Evolutionary conservation across 2,797 vertebrate species (phyloP), one percentile per base, ranked within the genome.

Genomic region (Huso huso): DNA sequence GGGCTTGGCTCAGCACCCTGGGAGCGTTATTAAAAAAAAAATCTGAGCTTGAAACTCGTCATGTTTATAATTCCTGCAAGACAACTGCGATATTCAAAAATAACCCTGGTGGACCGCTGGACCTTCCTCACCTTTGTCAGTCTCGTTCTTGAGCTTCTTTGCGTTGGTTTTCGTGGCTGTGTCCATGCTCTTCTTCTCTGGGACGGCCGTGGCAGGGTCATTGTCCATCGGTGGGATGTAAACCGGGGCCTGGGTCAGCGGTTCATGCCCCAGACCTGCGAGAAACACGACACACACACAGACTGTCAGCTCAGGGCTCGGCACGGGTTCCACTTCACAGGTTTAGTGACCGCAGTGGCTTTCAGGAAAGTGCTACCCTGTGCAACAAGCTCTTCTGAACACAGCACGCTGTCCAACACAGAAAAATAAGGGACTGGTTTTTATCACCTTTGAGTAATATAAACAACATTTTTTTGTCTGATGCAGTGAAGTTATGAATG

Each of bases 81-180:
- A 37, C 23, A 37, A 37, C 23, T 37, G 23, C 23, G 23, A 37
- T 4, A 37, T 37, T 37, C 23, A 37, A 37, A 37, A 37, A 37
- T 4, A 37, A 4, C 23, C 4, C 23, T 37, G 23, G 23, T 37
- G 23, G 23, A 37, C 23, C 23, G 23, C 23, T 37, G 23, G 23
- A 11, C 10, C 3, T 8, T 23, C 51, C 62, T 52, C 10, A 97
- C 96, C 95, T 93, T 94, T 97, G 78, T 98, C 93, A 0, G 91
- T 88, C 79, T 94, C 95, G 37, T 83, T 94, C 86, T 96, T 98
- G 79, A 86, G 83, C 81, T 96, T 98, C 87, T 97, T 99, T 79
- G 84, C 70, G 37, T 86, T 86, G 63, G 84, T 89, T 82, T 93
- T 96, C 70, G 83, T 83, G 23, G 89, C 82, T n/a, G 79, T 82